These are phyloP conservation scores for Daphoenositta chrysoptera DNA, from an alignment of 2,113 vertebrate species.

Conservation along the genomic window DNA sequence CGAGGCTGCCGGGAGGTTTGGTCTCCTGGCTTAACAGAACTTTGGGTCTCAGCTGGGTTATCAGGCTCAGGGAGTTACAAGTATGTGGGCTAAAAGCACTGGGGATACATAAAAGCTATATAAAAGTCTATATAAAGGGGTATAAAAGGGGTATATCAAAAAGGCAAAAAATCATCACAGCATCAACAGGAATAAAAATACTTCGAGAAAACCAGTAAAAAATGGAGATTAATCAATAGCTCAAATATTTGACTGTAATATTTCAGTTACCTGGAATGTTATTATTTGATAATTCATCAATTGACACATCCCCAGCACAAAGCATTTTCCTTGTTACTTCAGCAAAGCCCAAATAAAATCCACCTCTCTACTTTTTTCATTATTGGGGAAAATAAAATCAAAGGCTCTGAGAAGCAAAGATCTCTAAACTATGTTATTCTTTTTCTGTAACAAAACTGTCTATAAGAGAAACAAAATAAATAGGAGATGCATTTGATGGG, in stretches of 20 bases:
- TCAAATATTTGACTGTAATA: neutral
- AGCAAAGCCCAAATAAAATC: neutral
- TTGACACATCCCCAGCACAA: neutral
- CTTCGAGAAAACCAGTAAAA: neutral
- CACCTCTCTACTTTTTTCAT: neutral
- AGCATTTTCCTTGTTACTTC: neutral
- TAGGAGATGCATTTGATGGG: neutral
- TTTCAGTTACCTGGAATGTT: neutral
- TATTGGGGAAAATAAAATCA: neutral
- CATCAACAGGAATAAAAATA: neutral
- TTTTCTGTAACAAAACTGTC: neutral
- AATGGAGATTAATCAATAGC: neutral
- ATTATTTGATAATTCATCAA: neutral
- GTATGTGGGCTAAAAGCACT: no score
- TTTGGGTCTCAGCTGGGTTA: no score
- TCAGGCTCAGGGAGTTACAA: no score
- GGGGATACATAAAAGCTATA: no score
- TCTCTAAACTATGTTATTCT: neutral
- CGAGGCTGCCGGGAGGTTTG: no score
- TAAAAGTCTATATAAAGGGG: no score
- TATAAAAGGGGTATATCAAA: no score
- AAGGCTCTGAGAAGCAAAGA: neutral
- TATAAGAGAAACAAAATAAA: neutral
- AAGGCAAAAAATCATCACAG: no score
- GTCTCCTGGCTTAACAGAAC: no score